These are phyloP conservation scores for Pantala flavescens DNA, from an alignment of 1,140 invertebrate species.

Conservation along the genomic window DNA sequence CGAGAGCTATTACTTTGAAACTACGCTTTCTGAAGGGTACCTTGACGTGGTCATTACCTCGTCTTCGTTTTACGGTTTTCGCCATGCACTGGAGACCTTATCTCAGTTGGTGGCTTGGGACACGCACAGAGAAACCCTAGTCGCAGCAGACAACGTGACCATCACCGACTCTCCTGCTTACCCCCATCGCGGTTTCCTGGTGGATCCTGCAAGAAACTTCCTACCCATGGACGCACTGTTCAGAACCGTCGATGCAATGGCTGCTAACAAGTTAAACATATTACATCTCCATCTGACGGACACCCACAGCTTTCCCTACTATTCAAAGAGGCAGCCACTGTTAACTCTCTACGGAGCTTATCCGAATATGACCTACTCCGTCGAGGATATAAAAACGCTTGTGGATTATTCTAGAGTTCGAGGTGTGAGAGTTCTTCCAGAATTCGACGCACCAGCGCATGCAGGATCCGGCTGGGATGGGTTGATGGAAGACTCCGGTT, in stretches of 20 bases:
- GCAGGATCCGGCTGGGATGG: slow-evolving; percentile 72
- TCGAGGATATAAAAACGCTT: slow-evolving; percentile 26
- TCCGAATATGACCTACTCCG: slow-evolving; percentile 25
- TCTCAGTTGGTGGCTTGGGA: slow-evolving; percentile 46
- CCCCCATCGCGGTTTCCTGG: slow-evolving; percentile 48
- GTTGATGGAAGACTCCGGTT: slow-evolving; percentile 50
- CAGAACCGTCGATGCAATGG: slow-evolving; percentile 63
- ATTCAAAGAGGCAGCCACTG: slow-evolving; percentile 54
- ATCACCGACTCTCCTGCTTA: slow-evolving; percentile 34
- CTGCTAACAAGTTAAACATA: slow-evolving; percentile 68
- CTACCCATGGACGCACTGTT: slow-evolving; percentile 56
- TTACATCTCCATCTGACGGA: slow-evolving; percentile 81
- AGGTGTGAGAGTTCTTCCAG: slow-evolving; percentile 64
- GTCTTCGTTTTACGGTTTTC: slow-evolving; percentile 57
- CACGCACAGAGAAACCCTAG: slow-evolving; percentile 26
- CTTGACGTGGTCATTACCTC: slow-evolving; percentile 49
- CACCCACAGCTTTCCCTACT: slow-evolving; percentile 70
- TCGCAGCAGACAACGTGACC: slow-evolving; percentile 23
- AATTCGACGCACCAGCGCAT: slow-evolving; percentile 77
- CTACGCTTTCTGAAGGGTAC: slow-evolving; percentile 17
- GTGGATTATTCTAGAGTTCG: slow-evolving; percentile 51
- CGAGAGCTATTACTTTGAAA: slow-evolving; percentile 47
- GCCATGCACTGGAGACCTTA: slow-evolving; percentile 66
- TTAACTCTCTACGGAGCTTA: slow-evolving; percentile 46
- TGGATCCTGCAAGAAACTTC: slow-evolving; percentile 69